Base-by-base conservation (phyloP, 2,888 invertebrate genomes). In the Acleris laterana region DNA sequence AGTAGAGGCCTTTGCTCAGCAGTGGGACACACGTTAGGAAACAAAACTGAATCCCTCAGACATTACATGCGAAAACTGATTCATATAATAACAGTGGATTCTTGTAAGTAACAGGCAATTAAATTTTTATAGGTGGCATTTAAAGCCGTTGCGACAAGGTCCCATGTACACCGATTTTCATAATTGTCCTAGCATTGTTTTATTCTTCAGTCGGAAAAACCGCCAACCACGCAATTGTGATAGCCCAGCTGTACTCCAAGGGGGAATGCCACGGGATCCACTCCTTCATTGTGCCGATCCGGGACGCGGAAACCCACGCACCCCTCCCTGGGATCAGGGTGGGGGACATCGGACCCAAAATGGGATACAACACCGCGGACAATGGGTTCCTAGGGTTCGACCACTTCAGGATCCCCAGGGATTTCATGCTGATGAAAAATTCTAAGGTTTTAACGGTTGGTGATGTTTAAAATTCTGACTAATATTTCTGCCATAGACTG, bases 331-430 rank as follows among this genome's bases (percentile, higher is more conserved):
- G 98, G 77, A 96, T 98, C 63, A 96, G 96, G 81, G 95, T 98
- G 61, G 99, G 98, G 0, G 99, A 99, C 84, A 98, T 99, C 73
- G 99, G 99, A 0, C 95, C 96, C 0, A 98, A 98, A 83, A 93
- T 99, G 74, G 98, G 98, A 11, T 97, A 97, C 95, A 96, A 97
- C 74, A 95, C 95, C 0, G 96, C 96, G 22, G 98, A 99, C 80
- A 98, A 99, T 87, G 99, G 99, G 0, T 99, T 96, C 84, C 91
- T 99, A 55, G 96, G 96, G 0, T 96, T 99, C 66, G 94, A 97
- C 57, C 94, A 97, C 73, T 96, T 96, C 42, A 94, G 98, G 71
- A 96, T 99, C 80, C 98, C 99, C 0, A 93, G 98, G 51, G 94
- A 95, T 13, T 93, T 97, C 73, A 96, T 99, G 97, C 89, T 98